phyloP scores from a whole-genome alignment of 2,113 vertebrate genomes.

The Butorides virescens region DNA sequence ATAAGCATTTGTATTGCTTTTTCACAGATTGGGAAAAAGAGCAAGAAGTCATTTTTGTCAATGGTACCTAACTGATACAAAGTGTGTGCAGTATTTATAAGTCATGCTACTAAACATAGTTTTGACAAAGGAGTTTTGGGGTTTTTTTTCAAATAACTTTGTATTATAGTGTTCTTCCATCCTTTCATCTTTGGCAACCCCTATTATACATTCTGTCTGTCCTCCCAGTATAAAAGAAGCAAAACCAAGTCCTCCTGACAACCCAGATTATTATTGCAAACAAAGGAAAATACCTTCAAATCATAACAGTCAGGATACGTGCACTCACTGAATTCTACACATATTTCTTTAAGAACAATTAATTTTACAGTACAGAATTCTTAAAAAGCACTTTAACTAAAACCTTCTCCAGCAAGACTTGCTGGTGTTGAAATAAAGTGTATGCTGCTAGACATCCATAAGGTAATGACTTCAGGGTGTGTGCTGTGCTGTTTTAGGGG shows the following conservation, averaged over 20 bases:
- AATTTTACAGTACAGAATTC: neutral
- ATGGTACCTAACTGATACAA: neutral
- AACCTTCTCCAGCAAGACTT: neutral
- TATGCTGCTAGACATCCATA: neutral
- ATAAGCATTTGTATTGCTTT: neutral
- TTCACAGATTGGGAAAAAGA: neutral
- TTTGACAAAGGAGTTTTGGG: neutral
- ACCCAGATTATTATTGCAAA: neutral
- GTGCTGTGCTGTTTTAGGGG: neutral
- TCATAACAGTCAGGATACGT: neutral
- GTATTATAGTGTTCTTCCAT: neutral
- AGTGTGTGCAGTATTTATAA: neutral
- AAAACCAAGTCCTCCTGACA: neutral
- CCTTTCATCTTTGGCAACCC: neutral
- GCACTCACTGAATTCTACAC: neutral
- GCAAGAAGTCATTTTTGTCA: neutral
- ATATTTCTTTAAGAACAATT: neutral
- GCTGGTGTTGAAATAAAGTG: neutral
- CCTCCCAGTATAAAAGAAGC: neutral
- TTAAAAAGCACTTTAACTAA: neutral
- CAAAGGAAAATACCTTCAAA: neutral
- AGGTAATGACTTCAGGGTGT: neutral
- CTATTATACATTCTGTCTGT: neutral
- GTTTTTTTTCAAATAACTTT: neutral
- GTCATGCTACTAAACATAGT: neutral